Percentiles rank a stretch among this genome's conserved stretches.
These are phyloP conservation scores for Sinocyclocheilus grahami DNA, from an alignment of 2,113 vertebrate genomes.

Conservation along the genomic window DNA sequence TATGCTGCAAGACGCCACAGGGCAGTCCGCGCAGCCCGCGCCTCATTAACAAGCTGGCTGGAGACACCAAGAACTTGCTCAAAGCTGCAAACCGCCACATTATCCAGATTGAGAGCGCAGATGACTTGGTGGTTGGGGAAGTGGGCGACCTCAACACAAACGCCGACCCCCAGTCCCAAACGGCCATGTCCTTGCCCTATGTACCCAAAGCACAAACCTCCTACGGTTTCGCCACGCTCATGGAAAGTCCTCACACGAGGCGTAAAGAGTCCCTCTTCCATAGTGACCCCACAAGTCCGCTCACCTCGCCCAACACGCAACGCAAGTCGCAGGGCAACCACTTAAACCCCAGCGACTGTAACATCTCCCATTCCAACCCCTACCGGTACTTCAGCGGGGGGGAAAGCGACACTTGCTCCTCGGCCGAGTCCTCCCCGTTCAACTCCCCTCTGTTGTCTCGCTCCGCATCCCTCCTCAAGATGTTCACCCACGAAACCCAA, in stretches of 20 bases:
- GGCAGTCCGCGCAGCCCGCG: constrained; percentile 87
- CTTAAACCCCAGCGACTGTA: constrained; percentile 77
- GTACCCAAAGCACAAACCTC: constrained; percentile 94
- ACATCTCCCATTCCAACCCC: constrained; percentile 84
- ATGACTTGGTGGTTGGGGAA: constrained; percentile 79
- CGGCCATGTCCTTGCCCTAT: constrained; percentile 88
- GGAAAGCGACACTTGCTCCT: constrained; percentile 95
- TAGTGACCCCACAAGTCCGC: constrained; percentile 86
- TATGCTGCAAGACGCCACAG: constrained; percentile 74
- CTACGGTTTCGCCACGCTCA: constrained; percentile 90
- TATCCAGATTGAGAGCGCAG: constrained; percentile 93
- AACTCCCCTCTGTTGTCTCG: constrained; percentile 91
- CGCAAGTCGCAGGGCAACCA: constrained; percentile 76
- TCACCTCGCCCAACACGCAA: constrained; percentile 84
- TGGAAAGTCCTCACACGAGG: constrained; percentile 94
- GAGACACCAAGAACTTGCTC: constrained; percentile 83
- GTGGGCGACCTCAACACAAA: constrained; percentile 77
- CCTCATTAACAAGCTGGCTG: constrained; percentile 78
- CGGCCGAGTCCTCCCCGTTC: constrained; percentile 92
- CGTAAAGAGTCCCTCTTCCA: constrained; percentile 95
- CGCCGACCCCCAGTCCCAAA: constrained; percentile 86
- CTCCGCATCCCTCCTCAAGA: constrained; percentile 90
- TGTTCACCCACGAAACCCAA: constrained; percentile 92
- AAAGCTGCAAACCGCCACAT: constrained; percentile 87
- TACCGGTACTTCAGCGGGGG: constrained; percentile 91